phyloP scores from a whole-genome alignment of 2,113 vertebrate species.

The Mormyrus iriodes region DNA sequence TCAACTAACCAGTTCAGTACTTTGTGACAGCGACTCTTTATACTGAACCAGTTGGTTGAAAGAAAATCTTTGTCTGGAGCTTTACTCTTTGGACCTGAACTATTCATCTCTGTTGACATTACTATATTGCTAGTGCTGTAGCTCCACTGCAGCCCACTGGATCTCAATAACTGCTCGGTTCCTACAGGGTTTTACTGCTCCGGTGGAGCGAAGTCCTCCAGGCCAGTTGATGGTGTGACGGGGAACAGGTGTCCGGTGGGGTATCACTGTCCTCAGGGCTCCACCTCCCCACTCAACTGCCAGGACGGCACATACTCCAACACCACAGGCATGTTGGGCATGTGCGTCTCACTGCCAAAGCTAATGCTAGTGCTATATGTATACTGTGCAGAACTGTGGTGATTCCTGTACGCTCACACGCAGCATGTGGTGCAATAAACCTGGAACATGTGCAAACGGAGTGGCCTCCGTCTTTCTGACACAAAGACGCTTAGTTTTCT shows the following conservation, averaged over 20 bases:
- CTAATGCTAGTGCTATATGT: constrained; percentile 6
- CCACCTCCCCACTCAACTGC: constrained; percentile 57
- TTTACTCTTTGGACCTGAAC: background rate
- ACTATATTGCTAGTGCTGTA: background rate
- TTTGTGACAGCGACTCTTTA: background rate
- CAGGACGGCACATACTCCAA: constrained; percentile 64
- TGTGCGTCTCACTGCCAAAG: background rate
- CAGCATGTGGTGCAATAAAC: constrained; percentile 2
- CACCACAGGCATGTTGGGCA: constrained; percentile 57
- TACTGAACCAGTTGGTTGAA: background rate
- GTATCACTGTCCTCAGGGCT: constrained; percentile 68
- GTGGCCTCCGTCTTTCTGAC: constrained; percentile 5
- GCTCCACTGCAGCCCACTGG: background rate
- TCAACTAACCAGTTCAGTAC: background rate
- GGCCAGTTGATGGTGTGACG: constrained; percentile 58
- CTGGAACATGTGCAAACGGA: constrained; percentile 2
- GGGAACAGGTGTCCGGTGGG: constrained; percentile 65
- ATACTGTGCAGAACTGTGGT: constrained; percentile 11
- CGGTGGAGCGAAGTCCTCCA: constrained; percentile 54
- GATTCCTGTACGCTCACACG: background rate
- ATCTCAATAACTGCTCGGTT: background rate
- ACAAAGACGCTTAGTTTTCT: background rate
- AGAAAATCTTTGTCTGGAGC: background rate
- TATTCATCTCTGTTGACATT: no score
- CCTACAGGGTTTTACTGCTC: constrained; percentile 75